Base-by-base conservation (phyloP, 1,140 invertebrate genomes). In the Probaryconus sp. region DNA sequence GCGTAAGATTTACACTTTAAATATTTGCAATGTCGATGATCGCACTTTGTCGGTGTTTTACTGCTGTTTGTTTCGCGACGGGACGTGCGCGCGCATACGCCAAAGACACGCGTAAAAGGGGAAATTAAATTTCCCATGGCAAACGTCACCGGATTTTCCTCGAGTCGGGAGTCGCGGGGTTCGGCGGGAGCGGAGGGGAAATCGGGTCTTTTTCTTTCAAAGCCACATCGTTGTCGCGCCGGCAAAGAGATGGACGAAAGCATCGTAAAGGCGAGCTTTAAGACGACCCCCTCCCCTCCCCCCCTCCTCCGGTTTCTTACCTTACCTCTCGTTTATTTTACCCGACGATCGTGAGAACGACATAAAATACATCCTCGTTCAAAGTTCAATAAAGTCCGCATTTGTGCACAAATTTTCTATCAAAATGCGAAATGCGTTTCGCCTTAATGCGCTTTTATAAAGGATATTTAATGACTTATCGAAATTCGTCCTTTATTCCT, bases 131-230 rank as follows among this genome's bases (percentile, higher is more conserved):
- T 72, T 65, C 47, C 60, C 58, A 38, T 50, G 53, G 33, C 64
- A 72, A 72, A 65, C 40, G 60, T 64, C 69, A 60, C 37, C 28
- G 53, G 31, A 37, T 65, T 64, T 65, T 51, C 48, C n/a, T n/a
- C n/a, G n/a, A n/a, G n/a, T n/a, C n/a, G n/a, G n/a, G n/a, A n/a
- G n/a, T n/a, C n/a, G n/a, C n/a, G n/a, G n/a, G n/a, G n/a, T n/a
- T n/a, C n/a, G n/a, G n/a, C n/a, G n/a, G n/a, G n/a, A n/a, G n/a
- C n/a, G n/a, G n/a, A n/a, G n/a, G n/a, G n/a, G 18, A 58, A 53
- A 72, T 47, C 30, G 48, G 40, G 50, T 51, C 58, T 72, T 72
- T 47, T 72, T 53, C 60, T 72, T 72, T 72, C 60, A 72, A 72
- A 72, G 60, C 60, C 17, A 21, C 56, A 48, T 55, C 26, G 53